These are phyloP conservation scores for Pseudopleuronectes americanus DNA, from an alignment of 2,797 vertebrate species.

Conservation along the genomic window DNA sequence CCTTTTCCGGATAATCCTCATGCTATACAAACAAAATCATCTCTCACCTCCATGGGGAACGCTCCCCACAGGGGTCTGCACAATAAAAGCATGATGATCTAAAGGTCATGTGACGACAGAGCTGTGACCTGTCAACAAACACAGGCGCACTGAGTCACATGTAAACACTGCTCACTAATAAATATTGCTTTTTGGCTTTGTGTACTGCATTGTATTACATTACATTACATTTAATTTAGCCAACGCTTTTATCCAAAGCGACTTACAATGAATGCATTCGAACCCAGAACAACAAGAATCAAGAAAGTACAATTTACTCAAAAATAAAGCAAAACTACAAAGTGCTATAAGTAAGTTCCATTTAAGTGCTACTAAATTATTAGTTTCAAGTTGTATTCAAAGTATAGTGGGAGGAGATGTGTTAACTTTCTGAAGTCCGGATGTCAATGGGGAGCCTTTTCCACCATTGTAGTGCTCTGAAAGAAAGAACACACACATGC, in stretches of 20 bases:
- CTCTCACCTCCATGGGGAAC: constrained; percentile 34
- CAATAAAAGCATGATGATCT: constrained; percentile 59
- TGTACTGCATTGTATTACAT: neutral
- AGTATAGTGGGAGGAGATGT: too few relatives aligned
- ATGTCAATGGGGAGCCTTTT: too few relatives aligned
- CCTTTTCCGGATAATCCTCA: constrained; percentile 30
- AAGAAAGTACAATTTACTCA: too few relatives aligned
- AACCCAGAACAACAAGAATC: too few relatives aligned
- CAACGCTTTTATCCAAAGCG: too few relatives aligned
- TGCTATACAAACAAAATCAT: constrained; percentile 38
- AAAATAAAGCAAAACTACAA: too few relatives aligned
- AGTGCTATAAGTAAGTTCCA: too few relatives aligned
- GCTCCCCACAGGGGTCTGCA: constrained; percentile 24
- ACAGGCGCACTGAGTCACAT: constrained; percentile 12
- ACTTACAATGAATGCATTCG: too few relatives aligned
- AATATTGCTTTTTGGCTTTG: constrained; percentile 29
- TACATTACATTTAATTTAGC: too few relatives aligned
- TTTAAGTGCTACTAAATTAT: too few relatives aligned
- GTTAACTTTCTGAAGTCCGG: too few relatives aligned
- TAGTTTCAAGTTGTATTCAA: too few relatives aligned
- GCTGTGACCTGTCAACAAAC: constrained; percentile 51
- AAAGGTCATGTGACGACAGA: constrained; percentile 58
- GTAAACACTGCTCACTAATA: constrained; percentile 14
- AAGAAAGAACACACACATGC: neutral
- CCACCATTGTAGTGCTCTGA: neutral